Percentiles rank a stretch among this genome's conserved stretches.
These are phyloP conservation scores for Lipophrys pholis DNA, from an alignment of 2,113 vertebrate species.

Conservation along the genomic window DNA sequence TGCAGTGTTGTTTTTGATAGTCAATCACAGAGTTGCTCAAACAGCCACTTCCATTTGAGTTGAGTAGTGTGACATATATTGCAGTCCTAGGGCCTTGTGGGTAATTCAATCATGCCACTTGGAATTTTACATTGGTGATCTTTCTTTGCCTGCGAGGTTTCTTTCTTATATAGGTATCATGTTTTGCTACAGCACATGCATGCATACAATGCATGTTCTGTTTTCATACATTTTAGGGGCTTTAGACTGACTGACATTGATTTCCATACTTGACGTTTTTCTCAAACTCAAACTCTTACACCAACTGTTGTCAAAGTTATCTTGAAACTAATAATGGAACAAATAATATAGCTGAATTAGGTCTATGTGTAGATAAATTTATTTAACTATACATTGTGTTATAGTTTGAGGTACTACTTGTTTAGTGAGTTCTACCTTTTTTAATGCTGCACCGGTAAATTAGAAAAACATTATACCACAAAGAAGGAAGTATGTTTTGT, in stretches of 20 bases:
- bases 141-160: conserved; percentile 48
- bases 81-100: conserved; percentile 46
- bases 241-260: too few relatives aligned
- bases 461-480: conserved; percentile 61
- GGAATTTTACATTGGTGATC: conserved; percentile 41
- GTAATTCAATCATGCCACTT: conserved; percentile 42
- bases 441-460: conserved; percentile 68
- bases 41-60: conserved; percentile 60
- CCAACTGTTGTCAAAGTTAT: too few relatives aligned
- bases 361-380: too few relatives aligned
- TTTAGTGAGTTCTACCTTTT: conserved; percentile 63
- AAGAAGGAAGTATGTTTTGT: too few relatives aligned
- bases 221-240: too few relatives aligned
- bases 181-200: conserved; percentile 2
- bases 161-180: conserved; percentile 20
- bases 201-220: too few relatives aligned
- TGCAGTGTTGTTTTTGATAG: conserved; percentile 24
- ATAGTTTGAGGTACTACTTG: conserved; percentile 37
- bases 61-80: conserved; percentile 52
- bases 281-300: too few relatives aligned
- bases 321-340: too few relatives aligned
- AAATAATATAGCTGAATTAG: too few relatives aligned
- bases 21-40: conserved; percentile 43
- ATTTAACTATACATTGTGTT: not conserved
- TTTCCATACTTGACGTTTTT: too few relatives aligned